phyloP scores from a whole-genome alignment of 2,888 invertebrate species.

The Melipona beecheii region DNA sequence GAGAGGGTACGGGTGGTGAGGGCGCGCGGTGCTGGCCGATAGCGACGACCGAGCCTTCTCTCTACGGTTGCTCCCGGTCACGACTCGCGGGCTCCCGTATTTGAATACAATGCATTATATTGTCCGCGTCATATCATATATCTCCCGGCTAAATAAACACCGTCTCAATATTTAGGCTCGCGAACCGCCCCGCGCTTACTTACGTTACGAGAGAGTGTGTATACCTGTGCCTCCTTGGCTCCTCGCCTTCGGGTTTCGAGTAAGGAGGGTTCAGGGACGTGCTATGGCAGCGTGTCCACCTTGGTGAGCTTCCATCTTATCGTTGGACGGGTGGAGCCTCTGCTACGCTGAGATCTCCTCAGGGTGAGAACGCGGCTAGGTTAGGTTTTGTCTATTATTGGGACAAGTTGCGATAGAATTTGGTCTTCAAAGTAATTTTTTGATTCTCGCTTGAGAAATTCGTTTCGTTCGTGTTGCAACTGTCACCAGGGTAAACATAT shows the following conservation, averaged over 20 bases:
- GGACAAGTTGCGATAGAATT: no score
- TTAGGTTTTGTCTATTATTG: no score
- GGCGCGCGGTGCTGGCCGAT: slow-evolving; percentile 57
- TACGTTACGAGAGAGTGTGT: slow-evolving; percentile 27
- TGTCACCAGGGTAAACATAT: no score
- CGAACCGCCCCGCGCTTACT: slow-evolving; percentile 64
- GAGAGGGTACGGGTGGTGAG: slow-evolving; percentile 32
- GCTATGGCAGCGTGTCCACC: neutral
- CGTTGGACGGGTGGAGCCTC: neutral
- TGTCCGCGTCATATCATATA: slow-evolving; percentile 84
- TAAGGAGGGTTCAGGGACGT: slow-evolving; percentile 60
- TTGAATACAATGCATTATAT: slow-evolving; percentile 85
- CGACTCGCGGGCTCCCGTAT: slow-evolving; percentile 83
- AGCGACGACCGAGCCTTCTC: slow-evolving; percentile 63
- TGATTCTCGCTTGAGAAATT: no score
- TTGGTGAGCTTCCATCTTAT: neutral
- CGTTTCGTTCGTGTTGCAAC: no score
- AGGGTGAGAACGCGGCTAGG: no score
- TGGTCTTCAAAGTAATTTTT: no score
- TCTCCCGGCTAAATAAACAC: slow-evolving; percentile 84
- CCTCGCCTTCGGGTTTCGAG: slow-evolving; percentile 10
- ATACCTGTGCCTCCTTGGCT: slow-evolving; percentile 10
- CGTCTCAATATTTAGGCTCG: slow-evolving; percentile 84
- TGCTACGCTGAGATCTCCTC: neutral
- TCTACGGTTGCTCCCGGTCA: slow-evolving; percentile 80